Percentiles rank a stretch among this genome's conserved stretches.
These are phyloP conservation scores for Sepioteuthis lessoniana DNA, from an alignment of 2,888 invertebrate genomes.

Conservation along the genomic window DNA sequence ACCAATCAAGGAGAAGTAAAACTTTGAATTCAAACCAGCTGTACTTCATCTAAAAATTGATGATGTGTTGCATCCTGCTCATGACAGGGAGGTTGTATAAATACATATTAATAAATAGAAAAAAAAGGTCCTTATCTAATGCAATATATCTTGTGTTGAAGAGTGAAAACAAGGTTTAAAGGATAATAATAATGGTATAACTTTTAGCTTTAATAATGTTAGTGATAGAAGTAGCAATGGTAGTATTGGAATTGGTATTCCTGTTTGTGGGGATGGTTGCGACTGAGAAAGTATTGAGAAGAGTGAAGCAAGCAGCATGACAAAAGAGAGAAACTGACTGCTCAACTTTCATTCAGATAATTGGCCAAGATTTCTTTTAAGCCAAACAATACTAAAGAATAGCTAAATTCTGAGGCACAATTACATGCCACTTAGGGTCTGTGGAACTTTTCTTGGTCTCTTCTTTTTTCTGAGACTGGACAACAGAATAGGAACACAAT, in stretches of 20 bases:
- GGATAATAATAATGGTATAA: too few species aligned
- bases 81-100: too few species aligned
- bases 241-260: not conserved
- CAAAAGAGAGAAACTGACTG: not conserved
- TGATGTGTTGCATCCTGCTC: too few species aligned
- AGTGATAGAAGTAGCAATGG: too few species aligned
- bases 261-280: not conserved
- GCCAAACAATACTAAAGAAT: slow-evolving; percentile 33
- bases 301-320: not conserved
- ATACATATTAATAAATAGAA: too few species aligned
- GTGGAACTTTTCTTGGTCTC: not conserved
- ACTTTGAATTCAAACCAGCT: too few species aligned
- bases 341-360: not conserved
- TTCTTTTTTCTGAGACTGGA: not conserved
- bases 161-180: too few species aligned
- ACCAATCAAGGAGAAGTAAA: too few species aligned
- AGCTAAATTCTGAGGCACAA: not conserved
- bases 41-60: too few species aligned
- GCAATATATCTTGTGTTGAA: too few species aligned
- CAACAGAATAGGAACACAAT: not conserved
- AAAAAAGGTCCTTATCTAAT: too few species aligned
- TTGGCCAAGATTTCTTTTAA: not conserved
- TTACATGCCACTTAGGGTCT: not conserved
- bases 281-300: not conserved
- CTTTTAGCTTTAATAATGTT: too few species aligned